Evolutionary conservation across 2,113 vertebrate species (phyloP).

Genomic region (Eulacestoma nigropectus): DNA sequence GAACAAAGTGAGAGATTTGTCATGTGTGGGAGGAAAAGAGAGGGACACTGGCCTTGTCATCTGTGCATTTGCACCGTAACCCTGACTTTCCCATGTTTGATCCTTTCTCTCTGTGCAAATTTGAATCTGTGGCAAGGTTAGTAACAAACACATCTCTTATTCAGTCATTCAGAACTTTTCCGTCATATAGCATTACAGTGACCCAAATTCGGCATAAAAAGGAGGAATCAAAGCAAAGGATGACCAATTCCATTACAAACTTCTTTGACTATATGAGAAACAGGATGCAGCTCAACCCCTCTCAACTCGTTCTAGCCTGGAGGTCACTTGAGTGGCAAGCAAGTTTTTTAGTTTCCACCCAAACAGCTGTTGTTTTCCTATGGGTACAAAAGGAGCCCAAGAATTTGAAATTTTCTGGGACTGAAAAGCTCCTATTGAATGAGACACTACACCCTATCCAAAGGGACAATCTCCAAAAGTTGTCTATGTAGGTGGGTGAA

Average conservation of each 20-base stretch:
- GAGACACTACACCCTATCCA: background rate
- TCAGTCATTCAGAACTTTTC: background rate
- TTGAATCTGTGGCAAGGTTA: background rate
- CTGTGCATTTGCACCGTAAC: background rate
- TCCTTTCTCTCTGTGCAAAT: background rate
- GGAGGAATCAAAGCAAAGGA: background rate
- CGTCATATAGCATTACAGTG: background rate
- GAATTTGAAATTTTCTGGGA: background rate
- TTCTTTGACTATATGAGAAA: background rate
- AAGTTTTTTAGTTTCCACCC: background rate
- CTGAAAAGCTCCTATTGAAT: background rate
- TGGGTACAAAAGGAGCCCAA: background rate
- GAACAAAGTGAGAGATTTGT: slow-evolving; percentile 34
- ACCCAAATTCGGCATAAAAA: background rate
- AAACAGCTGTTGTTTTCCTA: background rate
- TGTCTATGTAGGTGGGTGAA: background rate
- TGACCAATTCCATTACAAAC: background rate
- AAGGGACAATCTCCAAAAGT: background rate
- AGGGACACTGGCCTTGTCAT: background rate
- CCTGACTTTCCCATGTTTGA: slow-evolving; percentile 39
- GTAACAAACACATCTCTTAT: background rate
- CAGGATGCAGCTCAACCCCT: background rate
- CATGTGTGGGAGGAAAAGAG: slow-evolving; percentile 1
- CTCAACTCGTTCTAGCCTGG: background rate
- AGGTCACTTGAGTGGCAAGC: background rate